Evolutionary conservation across 2,797 vertebrate genomes (phyloP).

Genomic region (Hippopotamyrus pictus): DNA sequence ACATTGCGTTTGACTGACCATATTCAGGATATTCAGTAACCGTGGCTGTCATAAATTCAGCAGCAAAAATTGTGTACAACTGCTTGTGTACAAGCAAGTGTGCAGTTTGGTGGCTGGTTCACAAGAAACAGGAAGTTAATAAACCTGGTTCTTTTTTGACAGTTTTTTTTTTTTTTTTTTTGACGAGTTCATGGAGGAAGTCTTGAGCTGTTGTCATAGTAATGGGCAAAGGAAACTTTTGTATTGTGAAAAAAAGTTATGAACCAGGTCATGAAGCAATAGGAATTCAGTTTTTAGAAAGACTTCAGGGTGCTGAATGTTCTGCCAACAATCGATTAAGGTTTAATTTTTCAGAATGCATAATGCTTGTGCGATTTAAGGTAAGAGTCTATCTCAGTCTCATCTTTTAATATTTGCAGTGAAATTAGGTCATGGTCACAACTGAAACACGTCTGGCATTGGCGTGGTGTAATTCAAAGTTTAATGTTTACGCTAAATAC

Average conservation of each 20-base stretch:
- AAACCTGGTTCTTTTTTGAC: neutral
- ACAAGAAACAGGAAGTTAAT: neutral
- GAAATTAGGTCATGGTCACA: neutral
- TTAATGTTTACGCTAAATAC: neutral
- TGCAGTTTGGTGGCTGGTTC: neutral
- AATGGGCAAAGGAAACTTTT: conserved; percentile 9
- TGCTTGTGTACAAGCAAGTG: neutral
- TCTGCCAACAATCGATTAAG: neutral
- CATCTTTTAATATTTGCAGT: neutral
- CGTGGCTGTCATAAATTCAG: neutral
- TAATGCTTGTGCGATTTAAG: neutral
- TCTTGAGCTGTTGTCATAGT: conserved; percentile 20
- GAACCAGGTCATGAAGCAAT: neutral
- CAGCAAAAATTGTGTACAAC: neutral
- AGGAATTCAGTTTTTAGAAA: neutral
- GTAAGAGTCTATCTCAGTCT: neutral
- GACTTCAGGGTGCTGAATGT: neutral
- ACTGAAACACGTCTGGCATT: neutral
- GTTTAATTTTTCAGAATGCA: conserved; percentile 52
- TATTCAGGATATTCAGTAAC: neutral
- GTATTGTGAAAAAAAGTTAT: conserved; percentile 3
- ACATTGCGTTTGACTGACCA: neutral
- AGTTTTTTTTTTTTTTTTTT: conserved; percentile 14
- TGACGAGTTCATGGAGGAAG: conserved; percentile 42
- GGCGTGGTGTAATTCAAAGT: neutral